Base-by-base conservation (phyloP, 2,113 vertebrate genomes). In the Strigops habroptila region DNA sequence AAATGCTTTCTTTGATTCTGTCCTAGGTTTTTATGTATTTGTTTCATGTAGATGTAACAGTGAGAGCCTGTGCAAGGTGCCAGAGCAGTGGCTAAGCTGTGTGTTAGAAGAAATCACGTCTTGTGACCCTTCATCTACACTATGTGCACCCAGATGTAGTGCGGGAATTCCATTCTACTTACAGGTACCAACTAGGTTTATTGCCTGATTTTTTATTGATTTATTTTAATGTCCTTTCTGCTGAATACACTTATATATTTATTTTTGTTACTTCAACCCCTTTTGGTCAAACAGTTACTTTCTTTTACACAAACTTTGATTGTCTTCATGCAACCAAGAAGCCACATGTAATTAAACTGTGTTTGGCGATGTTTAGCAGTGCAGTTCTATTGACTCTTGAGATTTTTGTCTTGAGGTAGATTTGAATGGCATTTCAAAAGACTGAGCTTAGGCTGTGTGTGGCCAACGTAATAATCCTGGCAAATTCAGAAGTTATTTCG, bases 141-240 rank as follows among this genome's bases (percentile, higher is more conserved):
- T 99, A 18, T 99, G 99, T 91, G 99, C 99, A 78, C 99, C 99
- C 4, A 98, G 99, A 37, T 99, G 99, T 82, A 99, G 99, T 71
- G 99, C 99, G 17, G 99, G 99, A 37, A 99, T 99, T 93, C 99
- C 99, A 8, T 99, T 99, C 98, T 99, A 99, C 88, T 98, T 99
- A 88, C 99, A 99, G 99, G 99, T 99, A 96, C n/a, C 53, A 44
- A 13, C 17, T 35, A 10, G 16, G 18, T 10, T 60, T 70, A 10
- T 30, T 69, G 16, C 27, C 17, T 57, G 6, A 35, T 48, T 35
- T 49, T 75, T 25, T 22, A 24, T 33, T 21, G 30, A 55, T 55
- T 43, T 39, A 14, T 51, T 57, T 63, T 51, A 2, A 55, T 11
- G 6, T 62, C 5, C 25, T 70, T 39, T 51, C 65, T 81, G 43